These are phyloP conservation scores for Patella depressa DNA, from an alignment of 2,888 invertebrate genomes.

Conservation along the genomic window DNA sequence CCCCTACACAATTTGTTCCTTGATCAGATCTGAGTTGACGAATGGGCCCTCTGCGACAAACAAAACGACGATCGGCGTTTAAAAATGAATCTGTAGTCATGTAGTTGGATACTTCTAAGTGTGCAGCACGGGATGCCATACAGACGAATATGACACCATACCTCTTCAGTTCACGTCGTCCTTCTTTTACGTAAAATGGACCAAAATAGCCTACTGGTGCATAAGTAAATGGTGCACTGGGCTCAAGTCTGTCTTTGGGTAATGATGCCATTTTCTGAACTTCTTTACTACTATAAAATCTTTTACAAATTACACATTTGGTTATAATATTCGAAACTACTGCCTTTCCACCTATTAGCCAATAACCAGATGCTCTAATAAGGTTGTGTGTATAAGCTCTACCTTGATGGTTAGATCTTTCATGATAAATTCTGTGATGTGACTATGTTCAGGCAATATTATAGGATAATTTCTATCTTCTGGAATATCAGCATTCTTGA, in stretches of 20 bases:
- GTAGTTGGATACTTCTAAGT: conserved; percentile 47
- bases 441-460: conserved; percentile 16
- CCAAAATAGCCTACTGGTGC: conserved; percentile 23
- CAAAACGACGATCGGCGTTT: conserved; percentile 21
- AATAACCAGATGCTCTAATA: neutral
- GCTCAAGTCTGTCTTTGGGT: conserved; percentile 20
- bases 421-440: conserved; percentile 15
- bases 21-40: conserved; percentile 34
- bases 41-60: conserved; percentile 37
- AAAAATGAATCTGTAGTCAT: conserved; percentile 44
- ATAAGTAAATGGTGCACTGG: conserved; percentile 25
- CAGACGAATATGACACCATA: conserved; percentile 59
- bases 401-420: neutral
- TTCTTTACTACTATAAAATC: neutral
- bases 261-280: conserved; percentile 28
- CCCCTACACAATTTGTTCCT: conserved; percentile 44
- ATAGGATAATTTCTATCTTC: conserved; percentile 16
- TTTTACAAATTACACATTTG: conserved; percentile 9
- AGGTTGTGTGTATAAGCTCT: neutral
- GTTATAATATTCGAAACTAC: neutral
- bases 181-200: conserved; percentile 47
- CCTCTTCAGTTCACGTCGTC: conserved; percentile 55
- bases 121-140: conserved; percentile 55
- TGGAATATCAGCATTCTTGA: neutral
- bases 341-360: neutral